phyloP scores from a whole-genome alignment of 2,888 invertebrate genomes.

The Artemia sinica region DNA sequence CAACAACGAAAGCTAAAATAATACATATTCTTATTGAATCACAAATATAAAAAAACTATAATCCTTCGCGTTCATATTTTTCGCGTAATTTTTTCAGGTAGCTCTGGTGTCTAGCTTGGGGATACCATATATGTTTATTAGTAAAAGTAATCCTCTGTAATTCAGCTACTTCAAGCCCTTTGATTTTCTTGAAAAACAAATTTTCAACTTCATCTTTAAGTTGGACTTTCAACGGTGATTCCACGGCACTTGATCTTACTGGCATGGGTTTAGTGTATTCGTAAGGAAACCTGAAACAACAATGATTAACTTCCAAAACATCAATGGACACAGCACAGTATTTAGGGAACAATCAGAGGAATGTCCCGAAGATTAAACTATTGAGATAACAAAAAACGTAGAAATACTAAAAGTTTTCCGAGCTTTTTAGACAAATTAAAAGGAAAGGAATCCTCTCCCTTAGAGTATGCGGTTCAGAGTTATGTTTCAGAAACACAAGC shows the following conservation, averaged over 20 bases:
- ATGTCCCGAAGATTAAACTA: no score
- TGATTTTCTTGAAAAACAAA: constrained; percentile 47
- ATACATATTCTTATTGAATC: no score
- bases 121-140: constrained; percentile 66
- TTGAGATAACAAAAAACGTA: no score
- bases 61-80: constrained; percentile 25
- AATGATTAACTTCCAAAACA: background rate
- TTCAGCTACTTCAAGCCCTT: constrained; percentile 50
- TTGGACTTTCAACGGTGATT: constrained; percentile 43
- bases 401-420: no score
- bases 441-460: no score
- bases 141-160: constrained; percentile 57
- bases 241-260: constrained; percentile 18
- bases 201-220: constrained; percentile 39
- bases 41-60: constrained; percentile 23
- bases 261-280: constrained; percentile 58
- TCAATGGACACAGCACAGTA: background rate
- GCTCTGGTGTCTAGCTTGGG: constrained; percentile 42
- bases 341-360: no score
- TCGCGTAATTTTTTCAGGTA: constrained; percentile 47
- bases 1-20: no score
- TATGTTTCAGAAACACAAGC: no score
- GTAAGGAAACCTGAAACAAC: constrained; percentile 46
- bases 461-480: no score
- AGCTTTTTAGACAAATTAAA: no score